Evolutionary conservation across 1,140 invertebrate species (phyloP), one percentile per base, ranked within the genome.

Genomic region (Helicoverpa zea): DNA sequence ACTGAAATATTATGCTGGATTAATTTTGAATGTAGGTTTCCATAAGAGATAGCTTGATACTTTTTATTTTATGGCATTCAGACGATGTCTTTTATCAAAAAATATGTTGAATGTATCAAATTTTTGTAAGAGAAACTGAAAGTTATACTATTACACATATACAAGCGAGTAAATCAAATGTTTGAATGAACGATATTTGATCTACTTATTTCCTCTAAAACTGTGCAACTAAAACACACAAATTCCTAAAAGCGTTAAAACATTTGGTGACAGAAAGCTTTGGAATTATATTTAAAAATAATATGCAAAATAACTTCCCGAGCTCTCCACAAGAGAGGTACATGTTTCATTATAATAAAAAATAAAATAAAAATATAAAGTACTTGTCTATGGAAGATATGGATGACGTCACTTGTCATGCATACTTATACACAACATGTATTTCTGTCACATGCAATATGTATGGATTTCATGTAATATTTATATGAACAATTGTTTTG

Each of bases 251-350:
- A 94, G 91, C 91, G 77, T 91, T 88, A 87, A 83, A 43, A 83
- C 49, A 52, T 81, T 68, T 83, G 78, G 90, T 92, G 91, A 93
- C 89, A 93, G 88, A 92, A 92, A 92, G 92, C 92, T 88, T 84
- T 82, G 84, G 84, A 88, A 84, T 80, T 87, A 43, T 43, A 43
- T 43, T 84, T 82, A 87, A 91, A 23, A 91, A 87, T 87, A 87
- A 87, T 87, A 84, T 82, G 49, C 58, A 84, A 84, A 83, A 81
- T 81, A 91, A 85, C 94, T 95, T 95, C 94, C 93, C 90, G 94
- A 95, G 94, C 94, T 94, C 94, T 95, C 94, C 94, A 95, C 94
- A 88, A 92, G 92, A 93, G 92, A 95, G 94, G 87, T 90, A 91
- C 54, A 86, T 86, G 81, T 88, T 74, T 90, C 79, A 88, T 87